These are phyloP conservation scores for Halesus radiatus DNA, from an alignment of 1,140 invertebrate genomes.

Conservation along the genomic window DNA sequence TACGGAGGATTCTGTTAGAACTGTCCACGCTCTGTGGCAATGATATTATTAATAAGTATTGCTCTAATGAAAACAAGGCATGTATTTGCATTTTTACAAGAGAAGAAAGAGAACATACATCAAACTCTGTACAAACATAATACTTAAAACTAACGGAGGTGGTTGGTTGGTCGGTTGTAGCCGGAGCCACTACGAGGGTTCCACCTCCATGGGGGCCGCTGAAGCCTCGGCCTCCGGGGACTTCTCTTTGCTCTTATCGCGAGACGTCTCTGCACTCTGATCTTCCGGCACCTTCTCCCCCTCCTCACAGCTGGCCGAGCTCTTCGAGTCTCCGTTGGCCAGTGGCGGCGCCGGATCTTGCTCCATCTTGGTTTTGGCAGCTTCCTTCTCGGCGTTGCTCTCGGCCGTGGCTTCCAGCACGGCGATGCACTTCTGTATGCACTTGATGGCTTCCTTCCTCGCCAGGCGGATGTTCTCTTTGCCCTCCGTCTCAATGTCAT, in stretches of 20 bases:
- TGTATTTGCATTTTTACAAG: slow-evolving; percentile 47
- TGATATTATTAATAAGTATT: background rate
- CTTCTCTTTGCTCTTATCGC: slow-evolving; percentile 68
- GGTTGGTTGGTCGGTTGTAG: background rate
- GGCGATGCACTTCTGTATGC: slow-evolving; percentile 88
- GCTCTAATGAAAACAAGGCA: background rate
- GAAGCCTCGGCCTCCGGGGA: slow-evolving; percentile 59
- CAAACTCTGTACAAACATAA: slow-evolving; percentile 47
- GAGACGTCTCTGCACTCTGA: slow-evolving; percentile 60
- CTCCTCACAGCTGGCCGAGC: slow-evolving; percentile 36
- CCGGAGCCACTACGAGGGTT: slow-evolving; percentile 17
- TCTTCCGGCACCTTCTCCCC: slow-evolving; percentile 44
- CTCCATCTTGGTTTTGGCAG: slow-evolving; percentile 19
- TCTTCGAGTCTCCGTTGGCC: slow-evolving; percentile 39
- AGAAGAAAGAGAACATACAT: slow-evolving; percentile 46
- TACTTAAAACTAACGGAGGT: slow-evolving; percentile 13
- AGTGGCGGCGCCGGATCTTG: slow-evolving; percentile 34
- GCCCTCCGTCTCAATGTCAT: slow-evolving; percentile 92
- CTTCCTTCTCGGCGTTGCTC: slow-evolving; percentile 62
- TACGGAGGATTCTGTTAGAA: too few relatives aligned
- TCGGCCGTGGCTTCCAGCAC: slow-evolving; percentile 82
- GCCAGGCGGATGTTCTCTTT: slow-evolving; percentile 89
- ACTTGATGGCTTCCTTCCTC: slow-evolving; percentile 88
- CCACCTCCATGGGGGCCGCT: slow-evolving; percentile 49
- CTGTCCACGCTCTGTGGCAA: too few relatives aligned